A percentile compares a stretch with the other conserved stretches of the same genome.
Conservation (phyloP, 2,797 vertebrate genomes). For the Rhincodon typus region DNA sequence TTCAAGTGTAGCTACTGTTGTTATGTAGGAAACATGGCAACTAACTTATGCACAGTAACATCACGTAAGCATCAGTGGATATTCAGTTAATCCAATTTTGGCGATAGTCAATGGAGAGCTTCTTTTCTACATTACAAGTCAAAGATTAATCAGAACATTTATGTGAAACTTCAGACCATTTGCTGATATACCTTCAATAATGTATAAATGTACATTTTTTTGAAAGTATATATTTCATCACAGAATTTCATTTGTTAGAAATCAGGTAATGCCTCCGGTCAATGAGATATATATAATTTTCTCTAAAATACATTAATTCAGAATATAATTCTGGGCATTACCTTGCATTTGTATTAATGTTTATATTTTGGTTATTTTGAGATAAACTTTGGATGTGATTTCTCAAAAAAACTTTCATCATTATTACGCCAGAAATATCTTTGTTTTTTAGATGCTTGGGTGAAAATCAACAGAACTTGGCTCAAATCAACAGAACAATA, state of each 20-base stretch:
- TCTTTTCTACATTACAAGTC: neutral
- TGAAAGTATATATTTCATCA: neutral
- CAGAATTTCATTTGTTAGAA: neutral
- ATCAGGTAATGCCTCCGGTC: neutral
- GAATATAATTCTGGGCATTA: neutral
- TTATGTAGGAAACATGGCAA: neutral
- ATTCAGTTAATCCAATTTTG: neutral
- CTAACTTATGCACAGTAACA: neutral
- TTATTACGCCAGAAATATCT: neutral
- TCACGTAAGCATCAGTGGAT: neutral
- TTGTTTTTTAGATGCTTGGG: neutral
- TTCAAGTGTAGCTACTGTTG: neutral
- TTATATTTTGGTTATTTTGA: neutral
- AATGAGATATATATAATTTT: neutral
- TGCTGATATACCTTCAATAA: neutral
- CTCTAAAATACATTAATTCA: neutral
- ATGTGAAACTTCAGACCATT: neutral
- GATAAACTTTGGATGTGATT: no score
- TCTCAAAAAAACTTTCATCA: neutral
- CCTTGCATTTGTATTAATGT: neutral
- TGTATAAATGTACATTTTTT: neutral
- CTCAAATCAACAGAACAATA: neutral
- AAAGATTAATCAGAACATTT: slow-evolving; percentile 5
- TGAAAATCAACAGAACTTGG: neutral
- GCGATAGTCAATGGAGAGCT: neutral